phyloP scores from a whole-genome alignment of 2,113 vertebrate genomes.

The Prinia subflava region DNA sequence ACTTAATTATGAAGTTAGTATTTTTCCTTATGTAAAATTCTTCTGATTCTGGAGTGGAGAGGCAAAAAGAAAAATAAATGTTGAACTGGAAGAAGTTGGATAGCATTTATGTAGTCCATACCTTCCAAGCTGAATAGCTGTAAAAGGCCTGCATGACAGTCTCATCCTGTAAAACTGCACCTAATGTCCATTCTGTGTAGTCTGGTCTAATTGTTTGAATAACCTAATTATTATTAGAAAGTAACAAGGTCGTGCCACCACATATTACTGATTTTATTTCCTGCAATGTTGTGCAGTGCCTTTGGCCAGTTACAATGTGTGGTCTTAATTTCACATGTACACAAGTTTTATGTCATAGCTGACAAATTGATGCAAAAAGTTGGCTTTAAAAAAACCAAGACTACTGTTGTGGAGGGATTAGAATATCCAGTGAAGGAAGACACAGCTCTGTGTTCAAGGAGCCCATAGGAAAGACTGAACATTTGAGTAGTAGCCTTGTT shows the following conservation, averaged over 20 bases:
- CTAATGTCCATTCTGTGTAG: background rate
- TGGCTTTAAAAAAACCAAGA: background rate
- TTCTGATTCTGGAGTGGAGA: background rate
- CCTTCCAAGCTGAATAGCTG: background rate
- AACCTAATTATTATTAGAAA: background rate
- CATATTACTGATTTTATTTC: background rate
- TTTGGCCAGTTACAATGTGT: background rate
- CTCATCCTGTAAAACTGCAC: background rate
- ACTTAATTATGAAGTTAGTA: background rate
- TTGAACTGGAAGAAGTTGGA: background rate
- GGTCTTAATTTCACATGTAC: background rate
- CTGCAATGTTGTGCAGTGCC: background rate
- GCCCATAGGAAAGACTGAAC: background rate
- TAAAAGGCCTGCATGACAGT: background rate
- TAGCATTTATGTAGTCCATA: background rate
- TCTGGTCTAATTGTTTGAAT: background rate
- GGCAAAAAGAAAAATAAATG: background rate
- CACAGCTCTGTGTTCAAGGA: background rate
- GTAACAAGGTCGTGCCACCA: fast-evolving
- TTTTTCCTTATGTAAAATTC: background rate
- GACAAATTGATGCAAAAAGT: background rate
- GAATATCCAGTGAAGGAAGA: background rate
- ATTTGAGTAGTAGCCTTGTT: background rate
- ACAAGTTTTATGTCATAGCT: background rate
- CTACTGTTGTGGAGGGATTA: background rate